Base-by-base conservation (phyloP, 1,140 invertebrate species). In the Calephelis nemesis region DNA sequence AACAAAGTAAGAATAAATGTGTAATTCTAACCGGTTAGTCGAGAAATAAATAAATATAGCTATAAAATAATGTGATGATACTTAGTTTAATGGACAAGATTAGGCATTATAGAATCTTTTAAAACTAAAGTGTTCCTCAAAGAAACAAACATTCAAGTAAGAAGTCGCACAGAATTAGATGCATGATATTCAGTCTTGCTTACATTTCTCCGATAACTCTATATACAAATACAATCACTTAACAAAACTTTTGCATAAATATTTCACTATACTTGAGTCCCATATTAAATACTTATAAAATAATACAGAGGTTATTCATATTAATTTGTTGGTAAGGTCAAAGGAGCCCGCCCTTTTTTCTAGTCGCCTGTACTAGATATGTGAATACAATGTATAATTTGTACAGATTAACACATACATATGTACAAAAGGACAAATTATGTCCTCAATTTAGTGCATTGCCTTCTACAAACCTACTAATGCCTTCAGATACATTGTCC, bases 241-340 rank as follows among this genome's bases (percentile, higher is more conserved):
- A 58, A 42, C 45, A 60, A 58, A 76, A 77, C 67, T 81, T 82
- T 75, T 82, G 84, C 74, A 70, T 82, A 75, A 82, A 85, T 68
- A 87, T 85, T 88, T 84, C 76, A 83, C 88, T 90, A 90, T 87
- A 91, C 75, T 91, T 91, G 87, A 90, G 86, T 91, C 86, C 86
- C 85, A 87, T 85, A 85, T 85, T 77, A 75, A 82, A 88, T 87
- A 89, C 83, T 88, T 88, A 89, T 50, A 70, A 83, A 8, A 78
- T 85, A 85, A 87, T 83, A 89, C 81, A 86, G 69, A 73, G 63
- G 69, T 88, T 83, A 78, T 79, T 84, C 81, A 77, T 79, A 79
- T 78, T 76, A 74, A 73, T 76, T 82, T 77, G 70, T 82, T 71
- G 74, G 70, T 84, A 81, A 45, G 64, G 71, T 75, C 67, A 79